These are phyloP conservation scores for Prolemur simus DNA, from an alignment of 2,113 vertebrate genomes.

Conservation along the genomic window DNA sequence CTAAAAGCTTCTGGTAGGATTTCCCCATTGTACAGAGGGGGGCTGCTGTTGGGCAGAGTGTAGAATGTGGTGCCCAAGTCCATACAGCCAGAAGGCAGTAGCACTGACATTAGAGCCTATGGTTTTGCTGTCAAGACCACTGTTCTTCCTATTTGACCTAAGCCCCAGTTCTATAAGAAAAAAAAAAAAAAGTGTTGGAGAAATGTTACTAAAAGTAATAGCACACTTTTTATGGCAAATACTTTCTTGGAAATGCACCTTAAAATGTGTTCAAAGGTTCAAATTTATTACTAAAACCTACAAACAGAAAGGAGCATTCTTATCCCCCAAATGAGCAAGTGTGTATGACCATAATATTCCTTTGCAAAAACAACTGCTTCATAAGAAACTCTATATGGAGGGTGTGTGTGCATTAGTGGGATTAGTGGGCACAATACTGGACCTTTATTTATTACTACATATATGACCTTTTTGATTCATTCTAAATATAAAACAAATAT, in stretches of 20 bases:
- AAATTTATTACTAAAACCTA: neutral
- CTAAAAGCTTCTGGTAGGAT: rapidly evolving
- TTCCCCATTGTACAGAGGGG: rapidly evolving
- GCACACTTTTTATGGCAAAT: neutral
- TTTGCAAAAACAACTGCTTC: neutral
- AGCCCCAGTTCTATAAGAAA: neutral
- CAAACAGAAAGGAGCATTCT: neutral
- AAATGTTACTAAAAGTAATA: neutral
- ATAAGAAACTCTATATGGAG: neutral
- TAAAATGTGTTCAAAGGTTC: neutral
- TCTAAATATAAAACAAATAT: neutral
- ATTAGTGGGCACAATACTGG: neutral
- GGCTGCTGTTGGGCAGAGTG: rapidly evolving
- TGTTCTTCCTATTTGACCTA: neutral
- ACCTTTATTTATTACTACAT: neutral
- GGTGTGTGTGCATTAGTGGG: neutral
- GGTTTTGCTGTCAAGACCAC: neutral
- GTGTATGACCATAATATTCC: neutral
- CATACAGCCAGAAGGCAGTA: neutral
- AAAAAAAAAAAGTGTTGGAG: neutral
- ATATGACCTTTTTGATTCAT: neutral
- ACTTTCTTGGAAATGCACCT: neutral
- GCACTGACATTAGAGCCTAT: neutral
- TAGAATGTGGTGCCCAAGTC: rapidly evolving
- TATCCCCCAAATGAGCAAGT: neutral